These are phyloP conservation scores for Taeniopygia guttata DNA, from an alignment of 2,797 vertebrate genomes.

Conservation along the genomic window DNA sequence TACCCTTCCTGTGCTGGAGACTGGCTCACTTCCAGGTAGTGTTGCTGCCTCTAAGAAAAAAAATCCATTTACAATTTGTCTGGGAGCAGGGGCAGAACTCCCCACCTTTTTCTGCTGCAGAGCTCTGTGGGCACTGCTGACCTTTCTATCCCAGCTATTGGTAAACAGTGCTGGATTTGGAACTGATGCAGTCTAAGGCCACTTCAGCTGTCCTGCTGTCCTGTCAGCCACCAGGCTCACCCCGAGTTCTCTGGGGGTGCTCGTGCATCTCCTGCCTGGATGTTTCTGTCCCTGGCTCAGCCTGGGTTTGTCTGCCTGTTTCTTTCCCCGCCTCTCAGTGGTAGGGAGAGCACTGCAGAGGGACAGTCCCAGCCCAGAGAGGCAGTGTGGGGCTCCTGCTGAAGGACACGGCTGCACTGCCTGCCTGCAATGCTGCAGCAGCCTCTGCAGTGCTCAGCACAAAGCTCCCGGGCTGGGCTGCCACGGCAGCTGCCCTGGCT, in stretches of 20 bases:
- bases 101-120: background rate
- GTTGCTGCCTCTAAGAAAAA: background rate
- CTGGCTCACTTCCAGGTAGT: background rate
- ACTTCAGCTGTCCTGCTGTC: background rate
- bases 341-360: background rate
- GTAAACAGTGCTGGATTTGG: background rate
- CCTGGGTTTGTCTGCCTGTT: background rate
- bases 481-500: background rate
- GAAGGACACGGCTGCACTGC: conserved; percentile 46
- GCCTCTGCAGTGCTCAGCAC: conserved; percentile 54
- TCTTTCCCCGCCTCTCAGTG: background rate
- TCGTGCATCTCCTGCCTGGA: background rate
- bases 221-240: background rate
- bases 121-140: background rate
- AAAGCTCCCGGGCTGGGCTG: background rate
- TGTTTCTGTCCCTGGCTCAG: background rate
- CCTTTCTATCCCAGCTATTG: background rate
- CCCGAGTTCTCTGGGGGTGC: background rate
- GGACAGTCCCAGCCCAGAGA: background rate
- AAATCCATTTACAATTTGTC: background rate
- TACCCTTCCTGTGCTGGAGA: background rate
- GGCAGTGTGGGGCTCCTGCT: background rate
- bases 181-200: background rate
- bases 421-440: conserved; percentile 59
- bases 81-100: background rate